Conservation (phyloP, 1,140 invertebrate species). For the Metaphire vulgaris region DNA sequence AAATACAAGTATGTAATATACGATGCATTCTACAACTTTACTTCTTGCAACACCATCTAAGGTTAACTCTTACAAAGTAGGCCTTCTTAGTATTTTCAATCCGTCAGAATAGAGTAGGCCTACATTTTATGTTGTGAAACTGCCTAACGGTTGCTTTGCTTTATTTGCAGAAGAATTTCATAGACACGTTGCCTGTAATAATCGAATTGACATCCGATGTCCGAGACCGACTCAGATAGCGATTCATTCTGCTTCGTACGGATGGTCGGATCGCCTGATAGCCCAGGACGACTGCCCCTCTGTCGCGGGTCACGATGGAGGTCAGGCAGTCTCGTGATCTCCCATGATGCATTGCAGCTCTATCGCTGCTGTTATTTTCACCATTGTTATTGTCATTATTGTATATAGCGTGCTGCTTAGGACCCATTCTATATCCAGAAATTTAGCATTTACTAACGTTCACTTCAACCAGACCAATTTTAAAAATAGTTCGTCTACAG, state of each 20-base stretch:
- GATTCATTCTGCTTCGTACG: neutral
- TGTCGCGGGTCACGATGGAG: neutral
- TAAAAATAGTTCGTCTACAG: too few relatives aligned
- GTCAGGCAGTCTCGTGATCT: too few relatives aligned
- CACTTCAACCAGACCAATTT: too few relatives aligned
- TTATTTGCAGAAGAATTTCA: neutral
- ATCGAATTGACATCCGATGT: neutral
- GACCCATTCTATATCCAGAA: too few relatives aligned
- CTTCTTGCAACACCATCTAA: neutral
- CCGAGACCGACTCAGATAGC: neutral
- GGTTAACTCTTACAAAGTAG: neutral
- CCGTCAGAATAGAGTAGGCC: neutral
- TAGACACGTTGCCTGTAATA: neutral
- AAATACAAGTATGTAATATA: neutral
- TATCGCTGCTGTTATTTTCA: too few relatives aligned
- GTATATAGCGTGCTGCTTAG: too few relatives aligned
- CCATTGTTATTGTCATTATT: too few relatives aligned
- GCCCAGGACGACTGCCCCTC: neutral
- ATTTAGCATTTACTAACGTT: too few relatives aligned
- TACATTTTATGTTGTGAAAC: neutral
- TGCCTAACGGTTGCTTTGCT: neutral
- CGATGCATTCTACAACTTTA: neutral
- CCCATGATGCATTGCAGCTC: too few relatives aligned
- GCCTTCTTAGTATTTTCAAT: neutral
- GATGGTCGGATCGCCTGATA: neutral